Base-by-base conservation (phyloP, 2,888 invertebrate species). In the Theristus sp. region DNA sequence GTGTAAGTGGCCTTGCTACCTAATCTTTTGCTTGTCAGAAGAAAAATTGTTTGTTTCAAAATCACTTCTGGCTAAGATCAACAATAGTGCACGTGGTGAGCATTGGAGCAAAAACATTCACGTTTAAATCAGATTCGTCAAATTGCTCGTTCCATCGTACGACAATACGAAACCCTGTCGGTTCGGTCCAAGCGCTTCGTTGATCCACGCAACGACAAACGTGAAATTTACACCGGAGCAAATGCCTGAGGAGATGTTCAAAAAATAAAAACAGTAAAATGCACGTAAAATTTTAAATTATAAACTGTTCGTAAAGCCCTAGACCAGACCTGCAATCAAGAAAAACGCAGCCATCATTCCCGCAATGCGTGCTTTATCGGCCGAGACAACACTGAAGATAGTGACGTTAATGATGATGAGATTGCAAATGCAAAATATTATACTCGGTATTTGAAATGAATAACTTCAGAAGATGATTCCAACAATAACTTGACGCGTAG, bases 341-440 rank as follows among this genome's bases (percentile, higher is more conserved):
- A 84, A 84, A 26, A 96, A 91, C 0, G 87, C 90, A 53, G 87
- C 93, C 75, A 90, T 87, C 96, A 96, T 96, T 61, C 94, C 94
- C 0, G 94, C 94, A 54, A 67, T 65, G 27, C 68, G 68, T 56
- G 68, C 64, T 53, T 67, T 66, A 26, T 60, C 58, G 31, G n/a
- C 27, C n/a, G 52, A 24, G 29, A 62, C 62, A 20, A 55, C 29
- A 10, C 62, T 61, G 26, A 25, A 27, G 20, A 55, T 26, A 24
- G 52, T 3, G 6, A 25, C 3, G 52, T 24, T 22, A n/a, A 52
- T 52, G 3, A n/a, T n/a, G n/a, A n/a, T n/a, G n/a, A 20, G 6
- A 52, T 22, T 52, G 17, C 22, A 52, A 52, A 52, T 24, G n/a
- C n/a, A 52, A 52, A 24, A 25, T 24, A 20, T n/a, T 24, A 52